phyloP scores from a whole-genome alignment of 1,140 invertebrate species.

The Planococcus citri region DNA sequence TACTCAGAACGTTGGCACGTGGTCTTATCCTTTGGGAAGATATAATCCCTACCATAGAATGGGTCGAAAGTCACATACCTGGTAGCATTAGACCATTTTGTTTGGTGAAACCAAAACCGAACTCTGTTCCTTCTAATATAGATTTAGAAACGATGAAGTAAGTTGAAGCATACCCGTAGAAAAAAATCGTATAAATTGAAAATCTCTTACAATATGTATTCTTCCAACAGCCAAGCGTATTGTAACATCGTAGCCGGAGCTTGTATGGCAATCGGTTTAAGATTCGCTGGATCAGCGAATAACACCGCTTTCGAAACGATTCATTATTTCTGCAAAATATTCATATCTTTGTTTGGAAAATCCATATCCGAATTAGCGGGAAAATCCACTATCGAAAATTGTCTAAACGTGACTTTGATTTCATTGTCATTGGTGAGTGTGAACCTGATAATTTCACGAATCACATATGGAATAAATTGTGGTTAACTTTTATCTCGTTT shows the following conservation, averaged over 20 bases:
- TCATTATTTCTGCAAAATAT: conserved; percentile 50
- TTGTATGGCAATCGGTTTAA: conserved; percentile 83
- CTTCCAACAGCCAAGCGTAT: conserved; percentile 67
- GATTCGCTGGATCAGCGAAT: conserved; percentile 85
- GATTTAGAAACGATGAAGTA: conserved; percentile 94
- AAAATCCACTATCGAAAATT: conserved; percentile 77
- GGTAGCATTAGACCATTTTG: conserved; percentile 55
- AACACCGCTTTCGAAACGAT: conserved; percentile 63
- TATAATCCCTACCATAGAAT: conserved; percentile 63
- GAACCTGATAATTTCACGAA: too few species aligned
- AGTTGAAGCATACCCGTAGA: too few species aligned
- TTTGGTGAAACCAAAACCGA: conserved; percentile 52
- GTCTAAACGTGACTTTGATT: conserved; percentile 68
- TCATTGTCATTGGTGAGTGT: conserved; percentile 57
- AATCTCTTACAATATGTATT: conserved; percentile 24
- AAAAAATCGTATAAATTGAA: conserved; percentile 27
- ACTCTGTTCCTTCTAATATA: conserved; percentile 43
- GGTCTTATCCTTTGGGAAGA: conserved; percentile 72
- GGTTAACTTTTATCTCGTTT: background rate
- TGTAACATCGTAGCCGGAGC: conserved; percentile 91
- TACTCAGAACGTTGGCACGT: conserved; percentile 66
- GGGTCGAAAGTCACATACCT: conserved; percentile 76
- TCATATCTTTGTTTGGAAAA: conserved; percentile 49
- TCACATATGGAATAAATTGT: conserved; percentile 11
- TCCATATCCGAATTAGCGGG: conserved; percentile 75